phyloP scores from a whole-genome alignment of 2,113 vertebrate genomes.

The Esox niger region DNA sequence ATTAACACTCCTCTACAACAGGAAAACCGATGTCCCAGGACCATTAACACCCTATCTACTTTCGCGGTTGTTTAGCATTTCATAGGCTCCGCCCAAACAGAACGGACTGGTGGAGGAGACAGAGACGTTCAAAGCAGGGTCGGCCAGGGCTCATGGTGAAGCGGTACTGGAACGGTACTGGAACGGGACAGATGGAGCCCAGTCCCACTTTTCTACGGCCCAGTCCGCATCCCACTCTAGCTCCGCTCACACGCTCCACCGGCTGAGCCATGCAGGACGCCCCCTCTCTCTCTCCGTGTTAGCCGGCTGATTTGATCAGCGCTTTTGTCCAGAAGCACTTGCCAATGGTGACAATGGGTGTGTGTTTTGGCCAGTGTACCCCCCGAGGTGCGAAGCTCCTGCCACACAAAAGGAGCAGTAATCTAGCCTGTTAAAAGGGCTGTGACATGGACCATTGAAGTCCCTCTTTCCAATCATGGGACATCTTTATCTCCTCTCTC shows the following conservation, averaged over 20 bases:
- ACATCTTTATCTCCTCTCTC: slow-evolving; percentile 22
- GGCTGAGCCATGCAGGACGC: no score
- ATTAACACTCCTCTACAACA: no score
- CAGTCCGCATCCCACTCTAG: background rate
- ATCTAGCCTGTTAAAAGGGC: slow-evolving; percentile 62
- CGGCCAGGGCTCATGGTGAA: no score
- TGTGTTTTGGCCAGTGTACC: background rate
- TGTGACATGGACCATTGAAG: slow-evolving; percentile 65
- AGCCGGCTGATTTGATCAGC: slow-evolving; percentile 43
- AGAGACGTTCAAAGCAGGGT: no score
- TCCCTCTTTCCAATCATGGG: slow-evolving; percentile 32
- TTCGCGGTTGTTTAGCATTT: no score
- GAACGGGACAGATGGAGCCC: no score
- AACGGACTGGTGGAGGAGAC: no score
- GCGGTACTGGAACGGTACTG: no score
- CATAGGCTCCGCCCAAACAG: no score
- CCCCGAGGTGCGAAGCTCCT: slow-evolving; percentile 52
- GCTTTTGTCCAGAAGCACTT: background rate
- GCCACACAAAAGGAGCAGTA: slow-evolving; percentile 65
- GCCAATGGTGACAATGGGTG: background rate
- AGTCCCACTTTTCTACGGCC: no score
- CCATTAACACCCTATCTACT: no score
- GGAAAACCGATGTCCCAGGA: no score
- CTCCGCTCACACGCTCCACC: background rate
- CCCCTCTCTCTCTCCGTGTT: slow-evolving; percentile 21